Evolutionary conservation across 1,140 invertebrate species (phyloP), one percentile per base, ranked within the genome.

Genomic region (Musca vetustissima): DNA sequence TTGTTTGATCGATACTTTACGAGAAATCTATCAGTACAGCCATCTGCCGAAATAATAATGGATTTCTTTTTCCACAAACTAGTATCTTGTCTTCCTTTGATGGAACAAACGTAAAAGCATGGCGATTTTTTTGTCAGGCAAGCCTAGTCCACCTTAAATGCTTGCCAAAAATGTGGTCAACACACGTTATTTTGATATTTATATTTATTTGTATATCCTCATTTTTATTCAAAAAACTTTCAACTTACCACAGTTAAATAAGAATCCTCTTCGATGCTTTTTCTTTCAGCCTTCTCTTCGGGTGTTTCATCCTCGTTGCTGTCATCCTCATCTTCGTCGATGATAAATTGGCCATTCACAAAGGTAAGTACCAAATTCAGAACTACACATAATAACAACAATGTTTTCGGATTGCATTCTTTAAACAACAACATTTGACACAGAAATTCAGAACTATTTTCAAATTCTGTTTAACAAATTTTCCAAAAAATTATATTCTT

Each of bases 201-300:
- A 28, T 28, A 4, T 28, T 28, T 28, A 28, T 28, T 28, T 28
- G n/a, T n/a, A n/a, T 28, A 28, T 3, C 8, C 8, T 8, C 28
- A 28, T 28, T 28, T 28, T 28, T 4, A 3, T 28, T 28, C 28
- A 4, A 4, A 4, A 4, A 8, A 43, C 4, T 43, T 43, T 13
- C 36, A 21, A 70, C 72, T 28, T 74, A 77, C 77, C 77, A 79
- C 77, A 64, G 72, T 70, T 24, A 79, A 73, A 25, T 71, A 74
- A 8, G 78, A 75, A 69, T 80, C 78, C 70, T 80, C 73, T 53
- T 76, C 74, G 28, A 80, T 80, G 73, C 77, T 80, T 55, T 80
- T 80, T 21, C 78, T 75, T 22, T 74, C 71, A 25, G 74, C 52
- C 47, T 74, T 75, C 66, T 80, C 78, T 66, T 80, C 78, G 17